phyloP scores from a whole-genome alignment of 1,140 invertebrate genomes.

The Himalopsyche phryganea region DNA sequence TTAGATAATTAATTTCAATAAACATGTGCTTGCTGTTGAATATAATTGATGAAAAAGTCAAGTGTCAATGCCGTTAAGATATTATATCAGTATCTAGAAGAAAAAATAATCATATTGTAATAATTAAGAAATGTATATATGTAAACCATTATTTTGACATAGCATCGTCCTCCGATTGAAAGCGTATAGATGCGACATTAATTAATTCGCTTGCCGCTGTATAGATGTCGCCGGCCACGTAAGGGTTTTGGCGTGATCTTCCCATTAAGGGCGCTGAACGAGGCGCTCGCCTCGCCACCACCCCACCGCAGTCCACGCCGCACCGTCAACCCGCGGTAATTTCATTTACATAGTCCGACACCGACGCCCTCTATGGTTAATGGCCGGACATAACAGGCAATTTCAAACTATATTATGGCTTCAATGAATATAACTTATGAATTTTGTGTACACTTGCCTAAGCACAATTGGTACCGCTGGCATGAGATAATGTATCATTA shows the following conservation, averaged over 20 bases:
- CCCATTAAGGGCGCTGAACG: slow-evolving; percentile 15
- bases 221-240: neutral
- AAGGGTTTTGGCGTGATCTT: slow-evolving; percentile 27
- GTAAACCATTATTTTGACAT: too few relatives aligned
- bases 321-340: slow-evolving; percentile 16
- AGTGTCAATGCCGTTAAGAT: too few relatives aligned
- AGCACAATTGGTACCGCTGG: too few relatives aligned
- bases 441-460: too few relatives aligned
- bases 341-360: slow-evolving; percentile 29
- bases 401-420: slow-evolving; percentile 16
- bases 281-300: slow-evolving; percentile 14
- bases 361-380: slow-evolving; percentile 21
- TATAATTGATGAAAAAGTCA: too few relatives aligned
- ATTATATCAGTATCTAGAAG: too few relatives aligned
- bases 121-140: too few relatives aligned
- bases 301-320: slow-evolving; percentile 4
- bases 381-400: slow-evolving; percentile 21
- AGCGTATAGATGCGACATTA: neutral
- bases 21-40: too few relatives aligned
- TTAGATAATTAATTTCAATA: too few relatives aligned
- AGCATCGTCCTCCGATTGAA: neutral
- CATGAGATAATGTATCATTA: too few relatives aligned
- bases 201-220: slow-evolving; percentile 1
- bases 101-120: too few relatives aligned
- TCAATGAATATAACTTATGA: neutral